Base-by-base conservation (phyloP, 35 echinoderm and acorn worm species). In the Stichopus chloronotus region DNA sequence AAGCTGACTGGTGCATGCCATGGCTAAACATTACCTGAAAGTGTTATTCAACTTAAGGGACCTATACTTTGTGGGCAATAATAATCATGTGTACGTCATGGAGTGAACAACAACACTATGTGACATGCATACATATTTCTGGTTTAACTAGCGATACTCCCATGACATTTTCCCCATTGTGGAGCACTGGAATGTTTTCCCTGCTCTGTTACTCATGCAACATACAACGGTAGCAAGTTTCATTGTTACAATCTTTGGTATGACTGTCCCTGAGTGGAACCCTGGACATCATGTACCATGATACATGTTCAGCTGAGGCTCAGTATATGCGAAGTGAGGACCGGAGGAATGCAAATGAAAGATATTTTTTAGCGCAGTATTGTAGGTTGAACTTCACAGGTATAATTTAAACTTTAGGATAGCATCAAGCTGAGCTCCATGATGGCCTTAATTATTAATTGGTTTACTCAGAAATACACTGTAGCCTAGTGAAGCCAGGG, bases 241-340 rank as follows among this genome's bases (percentile, higher is more conserved):
- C 30, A 43, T 43, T 43, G 30, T 43, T 43, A 43, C 30, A 43
- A 43, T 43, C 30, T 43, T 43, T 43, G 30, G 30, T 43, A 43
- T 43, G 30, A 43, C 30, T 43, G 30, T 43, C 30, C 30, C 30
- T 0, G 1, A 43, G 30, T 43, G 30, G 3, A 43, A 43, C 30
- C 30, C 30, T 43, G 30, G 65, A n/a, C n/a, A 13, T 71, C n/a
- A 71, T n/a, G n/a, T n/a, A 11, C n/a, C n/a, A 71, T 71, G 65
- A n/a, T 71, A 71, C 65, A 71, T 71, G 65, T 71, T 71, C 65
- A 71, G 65, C n/a, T 71, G 65, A 71, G n/a, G n/a, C 65, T 71
- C n/a, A 13, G 65, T 71, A n/a, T n/a, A 43, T 43, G n/a, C n/a
- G n/a, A 71, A 2, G 2, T 11, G n/a, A 4, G 65, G 65, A 11